phyloP scores from a whole-genome alignment of 1,140 invertebrate species.

The Lepidurus couesii region DNA sequence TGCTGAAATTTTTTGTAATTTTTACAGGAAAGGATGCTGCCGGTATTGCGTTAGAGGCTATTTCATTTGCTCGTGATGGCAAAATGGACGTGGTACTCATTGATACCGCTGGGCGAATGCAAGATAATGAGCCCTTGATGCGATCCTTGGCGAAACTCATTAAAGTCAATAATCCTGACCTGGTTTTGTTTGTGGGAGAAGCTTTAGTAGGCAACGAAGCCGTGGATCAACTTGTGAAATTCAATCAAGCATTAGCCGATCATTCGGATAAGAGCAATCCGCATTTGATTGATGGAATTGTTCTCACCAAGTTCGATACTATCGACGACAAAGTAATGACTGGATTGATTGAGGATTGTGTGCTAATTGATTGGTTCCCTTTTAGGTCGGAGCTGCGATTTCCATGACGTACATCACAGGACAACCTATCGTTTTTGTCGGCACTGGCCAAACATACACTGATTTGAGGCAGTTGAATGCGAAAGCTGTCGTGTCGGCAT shows the following conservation, averaged over 20 bases:
- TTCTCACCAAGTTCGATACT: constrained; percentile 97
- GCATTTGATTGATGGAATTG: constrained; percentile 94
- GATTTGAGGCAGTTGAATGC: constrained; percentile 96
- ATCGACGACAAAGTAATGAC: constrained; percentile 89
- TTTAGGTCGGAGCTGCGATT: constrained; percentile 93
- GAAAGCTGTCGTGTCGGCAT: constrained; percentile 89
- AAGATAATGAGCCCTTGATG: constrained; percentile 99
- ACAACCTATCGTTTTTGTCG: constrained; percentile 98
- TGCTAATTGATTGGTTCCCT: constrained; percentile 36
- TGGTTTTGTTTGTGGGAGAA: constrained; percentile 98
- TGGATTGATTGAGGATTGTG: neutral
- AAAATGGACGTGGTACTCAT: constrained; percentile 86
- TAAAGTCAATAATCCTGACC: constrained; percentile 88
- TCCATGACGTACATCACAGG: constrained; percentile 99
- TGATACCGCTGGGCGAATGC: constrained; percentile 98
- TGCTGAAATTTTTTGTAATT: constrained; percentile 23
- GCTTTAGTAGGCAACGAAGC: constrained; percentile 99
- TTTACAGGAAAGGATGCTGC: constrained; percentile 89
- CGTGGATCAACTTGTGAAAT: constrained; percentile 97
- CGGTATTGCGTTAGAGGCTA: constrained; percentile 94
- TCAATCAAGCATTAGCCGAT: constrained; percentile 93
- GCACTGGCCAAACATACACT: constrained; percentile 97
- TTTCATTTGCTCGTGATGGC: constrained; percentile 74
- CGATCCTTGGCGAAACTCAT: constrained; percentile 85
- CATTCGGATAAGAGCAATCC: constrained; percentile 74